Conservation (phyloP, 1,140 invertebrate genomes). For the Pteromalus puparum region DNA sequence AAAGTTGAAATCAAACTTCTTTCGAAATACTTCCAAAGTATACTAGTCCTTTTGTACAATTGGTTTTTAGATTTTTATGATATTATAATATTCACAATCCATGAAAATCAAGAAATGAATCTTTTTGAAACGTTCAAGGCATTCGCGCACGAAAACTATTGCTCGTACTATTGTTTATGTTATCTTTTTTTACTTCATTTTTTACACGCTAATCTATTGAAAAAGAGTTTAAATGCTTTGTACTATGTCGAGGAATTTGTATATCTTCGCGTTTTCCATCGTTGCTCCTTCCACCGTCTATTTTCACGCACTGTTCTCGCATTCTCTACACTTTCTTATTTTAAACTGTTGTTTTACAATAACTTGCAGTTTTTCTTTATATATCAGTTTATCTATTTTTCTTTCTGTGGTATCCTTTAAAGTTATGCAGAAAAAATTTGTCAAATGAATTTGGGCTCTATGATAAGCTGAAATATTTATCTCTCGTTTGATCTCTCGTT, state of each 20-base stretch:
- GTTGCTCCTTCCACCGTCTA: constrained; percentile 53
- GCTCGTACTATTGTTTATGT: constrained; percentile 59
- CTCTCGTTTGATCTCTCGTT: no score
- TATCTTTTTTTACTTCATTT: constrained; percentile 50
- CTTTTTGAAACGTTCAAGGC: constrained; percentile 46
- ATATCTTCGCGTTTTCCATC: constrained; percentile 64
- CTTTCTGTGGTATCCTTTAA: constrained; percentile 22
- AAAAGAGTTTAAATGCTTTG: constrained; percentile 71
- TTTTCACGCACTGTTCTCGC: constrained; percentile 52
- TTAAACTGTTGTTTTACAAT: not conserved
- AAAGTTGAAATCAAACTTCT: not conserved
- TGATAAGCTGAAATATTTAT: not conserved
- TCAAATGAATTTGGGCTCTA: not conserved
- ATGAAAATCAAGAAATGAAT: constrained; percentile 33
- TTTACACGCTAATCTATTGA: constrained; percentile 68
- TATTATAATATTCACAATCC: constrained; percentile 24
- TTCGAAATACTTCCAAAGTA: not conserved
- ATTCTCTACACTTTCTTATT: not conserved
- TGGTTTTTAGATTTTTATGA: not conserved
- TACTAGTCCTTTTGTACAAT: constrained; percentile 5
- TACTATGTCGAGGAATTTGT: constrained; percentile 75
- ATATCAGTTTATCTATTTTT: not conserved
- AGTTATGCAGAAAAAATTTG: not conserved
- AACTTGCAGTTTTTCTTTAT: not conserved
- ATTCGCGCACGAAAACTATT: constrained; percentile 57